These are phyloP conservation scores for Falco peregrinus DNA, from an alignment of 2,797 vertebrate species.

Conservation along the genomic window DNA sequence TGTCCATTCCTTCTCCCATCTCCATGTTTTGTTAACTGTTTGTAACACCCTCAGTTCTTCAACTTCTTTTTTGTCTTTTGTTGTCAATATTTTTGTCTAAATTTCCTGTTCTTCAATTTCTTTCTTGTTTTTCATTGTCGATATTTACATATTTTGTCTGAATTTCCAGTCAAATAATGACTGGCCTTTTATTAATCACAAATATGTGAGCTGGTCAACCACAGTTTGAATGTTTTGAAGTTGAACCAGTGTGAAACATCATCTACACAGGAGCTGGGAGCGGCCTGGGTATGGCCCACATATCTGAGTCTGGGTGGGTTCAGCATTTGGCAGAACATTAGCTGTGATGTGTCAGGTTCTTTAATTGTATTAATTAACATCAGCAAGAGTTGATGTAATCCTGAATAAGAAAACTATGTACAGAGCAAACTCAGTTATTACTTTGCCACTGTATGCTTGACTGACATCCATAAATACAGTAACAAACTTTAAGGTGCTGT, in stretches of 20 bases:
- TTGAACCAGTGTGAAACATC: rapidly evolving
- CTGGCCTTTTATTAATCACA: too few relatives aligned
- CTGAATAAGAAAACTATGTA: not conserved
- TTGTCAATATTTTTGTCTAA: too few relatives aligned
- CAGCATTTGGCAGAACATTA: not conserved
- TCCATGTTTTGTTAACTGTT: too few relatives aligned
- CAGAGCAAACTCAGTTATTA: not conserved
- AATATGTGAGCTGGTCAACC: too few relatives aligned
- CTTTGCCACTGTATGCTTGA: not conserved
- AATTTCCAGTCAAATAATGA: too few relatives aligned
- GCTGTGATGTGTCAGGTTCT: not conserved
- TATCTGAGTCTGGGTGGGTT: not conserved
- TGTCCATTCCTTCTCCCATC: too few relatives aligned
- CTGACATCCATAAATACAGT: not conserved
- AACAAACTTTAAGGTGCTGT: not conserved
- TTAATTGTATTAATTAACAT: not conserved
- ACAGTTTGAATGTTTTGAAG: not conserved
- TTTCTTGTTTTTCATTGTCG: too few relatives aligned
- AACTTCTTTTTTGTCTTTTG: too few relatives aligned
- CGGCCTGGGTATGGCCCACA: not conserved
- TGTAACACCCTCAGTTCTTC: too few relatives aligned
- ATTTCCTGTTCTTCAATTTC: too few relatives aligned
- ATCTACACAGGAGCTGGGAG: not conserved
- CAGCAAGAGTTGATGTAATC: not conserved
- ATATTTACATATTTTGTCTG: too few relatives aligned